These are phyloP conservation scores for Sporophila hypoxantha DNA, from an alignment of 2,113 vertebrate species.

Conservation along the genomic window DNA sequence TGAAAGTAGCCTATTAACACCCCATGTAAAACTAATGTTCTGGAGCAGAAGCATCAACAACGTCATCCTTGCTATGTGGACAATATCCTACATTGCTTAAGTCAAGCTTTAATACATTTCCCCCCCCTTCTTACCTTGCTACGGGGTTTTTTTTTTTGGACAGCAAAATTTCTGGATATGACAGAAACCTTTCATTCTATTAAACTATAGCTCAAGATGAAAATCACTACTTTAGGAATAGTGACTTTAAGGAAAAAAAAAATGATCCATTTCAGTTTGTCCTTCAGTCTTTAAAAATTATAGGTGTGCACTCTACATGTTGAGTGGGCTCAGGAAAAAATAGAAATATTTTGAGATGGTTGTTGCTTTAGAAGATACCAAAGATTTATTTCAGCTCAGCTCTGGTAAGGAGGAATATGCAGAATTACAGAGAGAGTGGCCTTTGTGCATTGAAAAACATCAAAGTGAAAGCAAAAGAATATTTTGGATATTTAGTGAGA, in stretches of 20 bases:
- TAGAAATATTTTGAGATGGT: background rate
- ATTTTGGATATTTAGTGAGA: background rate
- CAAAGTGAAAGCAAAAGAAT: background rate
- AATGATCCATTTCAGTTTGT: background rate
- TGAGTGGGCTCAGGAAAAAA: background rate
- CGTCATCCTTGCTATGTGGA: background rate
- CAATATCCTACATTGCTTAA: background rate
- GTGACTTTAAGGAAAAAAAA: background rate
- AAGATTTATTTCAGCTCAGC: background rate
- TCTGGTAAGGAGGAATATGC: background rate
- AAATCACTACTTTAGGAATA: background rate
- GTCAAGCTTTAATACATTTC: fast-evolving
- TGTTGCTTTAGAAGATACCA: background rate
- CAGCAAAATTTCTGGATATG: background rate
- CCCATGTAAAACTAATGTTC: background rate
- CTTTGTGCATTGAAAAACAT: background rate
- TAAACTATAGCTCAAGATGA: background rate
- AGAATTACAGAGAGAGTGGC: background rate
- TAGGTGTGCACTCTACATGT: background rate
- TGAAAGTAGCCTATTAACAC: background rate
- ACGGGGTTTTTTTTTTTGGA: background rate
- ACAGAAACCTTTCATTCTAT: background rate
- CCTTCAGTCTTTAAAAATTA: background rate
- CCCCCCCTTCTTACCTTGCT: background rate
- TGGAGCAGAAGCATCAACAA: background rate